Evolutionary conservation across 2,797 vertebrate genomes (phyloP).

Genomic region (Esox lucius): DNA sequence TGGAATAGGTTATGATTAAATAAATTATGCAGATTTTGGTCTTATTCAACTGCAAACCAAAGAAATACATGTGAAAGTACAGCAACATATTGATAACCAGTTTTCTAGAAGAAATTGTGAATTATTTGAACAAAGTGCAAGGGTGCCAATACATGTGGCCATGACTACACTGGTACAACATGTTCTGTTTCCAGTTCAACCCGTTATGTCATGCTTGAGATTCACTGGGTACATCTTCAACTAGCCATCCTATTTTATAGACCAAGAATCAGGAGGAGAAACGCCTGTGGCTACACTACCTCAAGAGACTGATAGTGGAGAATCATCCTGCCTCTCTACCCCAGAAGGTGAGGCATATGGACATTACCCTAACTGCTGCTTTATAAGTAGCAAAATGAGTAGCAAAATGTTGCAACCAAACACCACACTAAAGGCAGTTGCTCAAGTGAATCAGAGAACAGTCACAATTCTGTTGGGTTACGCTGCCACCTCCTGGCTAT

Average conservation of each 20-base stretch:
- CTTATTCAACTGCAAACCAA: too few species aligned
- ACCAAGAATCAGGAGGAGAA: slow-evolving; percentile 92
- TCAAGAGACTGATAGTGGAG: slow-evolving; percentile 88
- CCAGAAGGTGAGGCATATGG: slow-evolving; percentile 78
- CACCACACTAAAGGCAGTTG: neutral
- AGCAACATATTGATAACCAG: too few species aligned
- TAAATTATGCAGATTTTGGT: too few species aligned
- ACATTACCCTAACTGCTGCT: neutral
- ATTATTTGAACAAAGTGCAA: too few species aligned
- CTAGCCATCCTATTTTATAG: slow-evolving; percentile 54
- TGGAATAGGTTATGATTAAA: too few species aligned
- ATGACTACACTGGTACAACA: too few species aligned
- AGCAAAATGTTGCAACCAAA: neutral
- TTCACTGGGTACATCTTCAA: too few species aligned
- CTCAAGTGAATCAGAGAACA: neutral
- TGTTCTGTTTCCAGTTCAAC: too few species aligned
- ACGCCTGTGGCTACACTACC: slow-evolving; percentile 88
- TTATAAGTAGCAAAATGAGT: neutral
- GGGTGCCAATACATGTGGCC: too few species aligned
- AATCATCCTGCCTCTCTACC: slow-evolving; percentile 88
- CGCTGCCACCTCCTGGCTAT: slow-evolving; percentile 54
- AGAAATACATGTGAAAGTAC: too few species aligned
- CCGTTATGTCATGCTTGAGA: too few species aligned
- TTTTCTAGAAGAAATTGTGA: too few species aligned
- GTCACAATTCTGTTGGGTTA: slow-evolving; percentile 8